These are phyloP conservation scores for Hemicrepidius hirtus DNA, from an alignment of 2,888 invertebrate species.

Conservation along the genomic window DNA sequence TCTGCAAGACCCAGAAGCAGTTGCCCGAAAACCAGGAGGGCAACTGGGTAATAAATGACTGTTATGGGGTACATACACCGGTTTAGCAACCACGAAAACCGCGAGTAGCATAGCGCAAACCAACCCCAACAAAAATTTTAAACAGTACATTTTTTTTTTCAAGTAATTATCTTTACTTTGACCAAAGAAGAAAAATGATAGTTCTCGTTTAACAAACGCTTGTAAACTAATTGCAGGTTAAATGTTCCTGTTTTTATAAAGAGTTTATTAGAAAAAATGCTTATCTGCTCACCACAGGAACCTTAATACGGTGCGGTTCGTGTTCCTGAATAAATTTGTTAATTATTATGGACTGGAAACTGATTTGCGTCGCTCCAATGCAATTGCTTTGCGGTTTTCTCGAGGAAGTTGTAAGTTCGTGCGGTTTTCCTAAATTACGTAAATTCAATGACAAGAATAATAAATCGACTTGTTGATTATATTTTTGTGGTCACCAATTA, in stretches of 20 bases:
- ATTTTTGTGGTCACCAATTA: constrained; percentile 1
- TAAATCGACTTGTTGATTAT: background rate
- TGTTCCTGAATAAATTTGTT: constrained; percentile 57
- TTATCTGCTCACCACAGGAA: constrained; percentile 54
- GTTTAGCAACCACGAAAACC: background rate
- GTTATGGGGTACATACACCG: too few species aligned
- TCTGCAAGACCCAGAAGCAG: background rate
- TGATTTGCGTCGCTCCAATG: constrained; percentile 27
- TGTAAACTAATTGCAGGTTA: constrained; percentile 18
- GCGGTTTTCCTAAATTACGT: constrained; percentile 32
- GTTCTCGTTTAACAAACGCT: background rate
- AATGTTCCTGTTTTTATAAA: constrained; percentile 11
- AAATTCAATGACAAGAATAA: constrained; percentile 11
- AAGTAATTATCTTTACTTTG: background rate
- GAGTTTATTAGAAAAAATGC: constrained; percentile 34
- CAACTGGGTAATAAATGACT: too few species aligned
- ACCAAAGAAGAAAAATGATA: background rate
- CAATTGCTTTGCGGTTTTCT: constrained; percentile 33
- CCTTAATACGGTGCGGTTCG: constrained; percentile 56
- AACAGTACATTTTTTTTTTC: background rate
- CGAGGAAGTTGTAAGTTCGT: constrained; percentile 21
- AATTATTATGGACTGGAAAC: constrained; percentile 38
- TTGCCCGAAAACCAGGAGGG: background rate
- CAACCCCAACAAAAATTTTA: background rate
- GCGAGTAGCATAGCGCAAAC: background rate